Evolutionary conservation across 2,888 invertebrate species (phyloP).

Genomic region (Platycnemis pennipes): DNA sequence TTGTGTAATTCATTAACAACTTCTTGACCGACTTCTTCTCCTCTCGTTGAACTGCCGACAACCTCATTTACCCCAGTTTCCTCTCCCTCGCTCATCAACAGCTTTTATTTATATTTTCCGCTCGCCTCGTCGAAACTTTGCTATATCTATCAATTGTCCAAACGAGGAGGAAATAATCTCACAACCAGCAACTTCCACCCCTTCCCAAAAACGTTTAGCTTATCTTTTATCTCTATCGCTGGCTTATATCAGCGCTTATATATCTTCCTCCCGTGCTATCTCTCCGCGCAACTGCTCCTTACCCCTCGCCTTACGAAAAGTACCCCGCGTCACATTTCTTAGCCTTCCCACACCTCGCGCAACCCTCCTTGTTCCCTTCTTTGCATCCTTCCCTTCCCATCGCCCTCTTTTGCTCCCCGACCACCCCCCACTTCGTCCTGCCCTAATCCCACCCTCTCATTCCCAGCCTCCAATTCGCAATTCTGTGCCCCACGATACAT

Average conservation of each 20-base stretch:
- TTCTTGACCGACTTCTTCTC: background rate
- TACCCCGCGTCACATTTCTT: background rate
- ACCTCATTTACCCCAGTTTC: background rate
- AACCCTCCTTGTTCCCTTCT: background rate
- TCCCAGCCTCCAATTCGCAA: background rate
- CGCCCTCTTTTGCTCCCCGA: background rate
- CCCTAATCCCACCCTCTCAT: background rate
- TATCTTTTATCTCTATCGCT: background rate
- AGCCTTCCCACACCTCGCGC: background rate
- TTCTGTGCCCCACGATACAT: constrained; percentile 13
- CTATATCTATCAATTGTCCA: background rate
- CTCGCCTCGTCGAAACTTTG: background rate
- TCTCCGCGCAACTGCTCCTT: background rate
- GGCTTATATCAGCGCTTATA: background rate
- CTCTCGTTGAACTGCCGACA: background rate
- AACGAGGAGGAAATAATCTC: background rate
- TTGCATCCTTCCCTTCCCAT: background rate
- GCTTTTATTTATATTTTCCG: background rate
- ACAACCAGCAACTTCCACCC: background rate
- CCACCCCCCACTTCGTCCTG: background rate
- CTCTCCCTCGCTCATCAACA: background rate
- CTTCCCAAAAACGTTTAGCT: background rate
- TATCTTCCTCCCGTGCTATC: background rate
- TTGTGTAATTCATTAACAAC: background rate
- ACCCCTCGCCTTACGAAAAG: background rate